These are phyloP conservation scores for Leptocoma aspasia DNA, from an alignment of 2,113 vertebrate genomes.

Conservation along the genomic window DNA sequence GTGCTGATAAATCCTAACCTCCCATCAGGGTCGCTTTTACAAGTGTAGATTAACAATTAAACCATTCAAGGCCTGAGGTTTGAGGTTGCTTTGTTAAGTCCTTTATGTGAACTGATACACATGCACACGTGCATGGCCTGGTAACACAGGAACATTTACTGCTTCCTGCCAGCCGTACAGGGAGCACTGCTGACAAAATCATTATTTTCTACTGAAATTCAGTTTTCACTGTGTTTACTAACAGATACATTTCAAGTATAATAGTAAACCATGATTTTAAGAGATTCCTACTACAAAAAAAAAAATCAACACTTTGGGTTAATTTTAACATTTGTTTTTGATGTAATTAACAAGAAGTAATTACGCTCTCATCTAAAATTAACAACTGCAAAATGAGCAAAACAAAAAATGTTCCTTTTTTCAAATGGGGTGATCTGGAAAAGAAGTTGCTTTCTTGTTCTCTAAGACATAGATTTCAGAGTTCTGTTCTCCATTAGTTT, in stretches of 20 bases:
- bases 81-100: neutral
- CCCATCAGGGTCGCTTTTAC: neutral
- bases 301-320: neutral
- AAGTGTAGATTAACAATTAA: conserved; percentile 18
- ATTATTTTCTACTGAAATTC: neutral
- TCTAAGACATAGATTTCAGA: neutral
- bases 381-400: neutral
- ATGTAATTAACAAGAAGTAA: neutral
- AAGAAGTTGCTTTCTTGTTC: neutral
- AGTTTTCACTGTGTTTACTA: neutral
- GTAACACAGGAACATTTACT: neutral
- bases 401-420: neutral
- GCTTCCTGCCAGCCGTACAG: neutral
- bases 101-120: neutral
- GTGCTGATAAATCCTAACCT: neutral
- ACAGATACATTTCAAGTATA: neutral
- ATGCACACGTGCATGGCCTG: neutral
- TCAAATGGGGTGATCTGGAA: neutral
- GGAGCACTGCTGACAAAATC: neutral
- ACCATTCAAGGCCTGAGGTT: neutral
- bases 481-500: neutral
- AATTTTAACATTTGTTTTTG: neutral
- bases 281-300: neutral
- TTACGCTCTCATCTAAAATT: neutral
- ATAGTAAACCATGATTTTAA: neutral